These are phyloP conservation scores for Aphelinus certus DNA, from an alignment of 1,140 invertebrate species.

Conservation along the genomic window DNA sequence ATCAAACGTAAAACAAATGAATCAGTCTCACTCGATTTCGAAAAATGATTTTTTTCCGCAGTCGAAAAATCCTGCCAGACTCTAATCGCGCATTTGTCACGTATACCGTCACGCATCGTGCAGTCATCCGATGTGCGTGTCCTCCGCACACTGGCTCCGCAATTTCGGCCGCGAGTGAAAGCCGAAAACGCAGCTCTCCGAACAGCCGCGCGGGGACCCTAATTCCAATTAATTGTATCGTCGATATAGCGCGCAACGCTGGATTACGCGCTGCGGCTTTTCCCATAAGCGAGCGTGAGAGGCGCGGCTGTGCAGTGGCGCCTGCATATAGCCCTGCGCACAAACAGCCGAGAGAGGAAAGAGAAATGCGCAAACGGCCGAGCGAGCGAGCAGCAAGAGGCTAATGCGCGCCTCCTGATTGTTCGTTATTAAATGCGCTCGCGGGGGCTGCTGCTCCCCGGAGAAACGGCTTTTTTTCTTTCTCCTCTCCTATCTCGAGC, in stretches of 20 bases:
- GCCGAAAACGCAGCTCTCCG: neutral
- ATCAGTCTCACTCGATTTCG: no score
- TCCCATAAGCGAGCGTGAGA: conserved; percentile 27
- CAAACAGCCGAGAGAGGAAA: neutral
- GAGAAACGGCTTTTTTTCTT: no score
- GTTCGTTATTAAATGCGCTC: conserved; percentile 4
- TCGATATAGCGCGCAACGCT: conserved; percentile 28
- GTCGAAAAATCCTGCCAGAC: no score
- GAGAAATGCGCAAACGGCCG: neutral
- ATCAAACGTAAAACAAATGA: no score
- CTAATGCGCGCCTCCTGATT: conserved; percentile 2
- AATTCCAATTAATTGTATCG: conserved; percentile 43
- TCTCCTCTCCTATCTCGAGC: no score
- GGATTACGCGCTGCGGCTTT: conserved; percentile 8
- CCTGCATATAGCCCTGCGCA: no score
- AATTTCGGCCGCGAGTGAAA: conserved; percentile 5
- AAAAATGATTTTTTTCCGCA: no score
- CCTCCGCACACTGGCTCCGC: neutral
- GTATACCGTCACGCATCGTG: no score
- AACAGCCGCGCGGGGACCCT: neutral
- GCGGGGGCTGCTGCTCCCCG: no score
- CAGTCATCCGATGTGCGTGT: neutral
- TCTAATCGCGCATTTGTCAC: no score
- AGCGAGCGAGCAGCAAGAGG: no score
- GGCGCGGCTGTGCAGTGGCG: no score